Evolutionary conservation across 2,888 invertebrate genomes (phyloP), one percentile per base, ranked within the genome.

Genomic region (Papilio gigon): DNA sequence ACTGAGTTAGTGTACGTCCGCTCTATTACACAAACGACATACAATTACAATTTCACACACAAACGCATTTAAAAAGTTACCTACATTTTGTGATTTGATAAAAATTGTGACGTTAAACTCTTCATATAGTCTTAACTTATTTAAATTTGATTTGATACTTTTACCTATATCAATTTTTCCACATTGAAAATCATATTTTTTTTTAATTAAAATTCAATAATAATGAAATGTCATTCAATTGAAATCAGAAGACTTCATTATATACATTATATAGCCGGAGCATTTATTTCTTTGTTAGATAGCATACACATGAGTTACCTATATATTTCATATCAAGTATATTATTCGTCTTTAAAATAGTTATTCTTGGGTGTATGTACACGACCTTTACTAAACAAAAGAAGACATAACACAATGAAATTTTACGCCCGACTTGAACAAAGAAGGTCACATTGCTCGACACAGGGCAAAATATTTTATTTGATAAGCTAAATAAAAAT

Each of bases 401-500:
- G 53, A 17, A 56, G 53, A 56, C 50, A 17, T 56, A 56, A 56
- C 63, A 47, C 68, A 60, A 22, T 37, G 17, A 22, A 33, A 62
- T 40, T 40, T 50, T 53, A 33, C 33, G 61, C 53, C 58, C n/a
- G 42, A 44, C 25, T 33, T 63, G 33, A 63, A 44, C n/a, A 20
- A 35, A 63, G 50, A 68, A 68, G 59, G 68, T 66, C 47, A 37
- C 20, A 61, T 62, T 42, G 56, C n/a, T 61, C 42, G 33, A 53
- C 25, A 61, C 25, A 63, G 20, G 62, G 42, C 35, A 67, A 70
- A 70, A 64, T 40, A 63, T 60, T 62, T 63, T 65, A 64, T 66
- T 65, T 27, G 42, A 64, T 67, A 64, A 61, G 50, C 35, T 25
- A 61, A 66, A 70, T 66, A 71, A 68, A 70, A 71, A 70, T 58